phyloP scores from a whole-genome alignment of 92 coral and sea anemone species.

The Palythoa caribaeorum region DNA sequence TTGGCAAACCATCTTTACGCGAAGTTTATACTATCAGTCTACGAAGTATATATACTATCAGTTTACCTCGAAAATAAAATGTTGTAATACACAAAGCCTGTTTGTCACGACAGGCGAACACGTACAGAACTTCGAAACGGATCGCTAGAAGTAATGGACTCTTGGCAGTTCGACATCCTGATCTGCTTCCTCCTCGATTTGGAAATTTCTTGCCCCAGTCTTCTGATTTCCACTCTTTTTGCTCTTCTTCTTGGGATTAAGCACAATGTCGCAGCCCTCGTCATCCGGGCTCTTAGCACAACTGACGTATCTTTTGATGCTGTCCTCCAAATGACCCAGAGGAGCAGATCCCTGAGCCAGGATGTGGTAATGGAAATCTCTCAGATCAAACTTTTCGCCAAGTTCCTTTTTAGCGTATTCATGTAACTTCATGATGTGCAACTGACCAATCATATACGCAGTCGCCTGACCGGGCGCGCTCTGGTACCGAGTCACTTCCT shows the following conservation, averaged over 20 bases:
- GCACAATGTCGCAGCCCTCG: constrained; percentile 73
- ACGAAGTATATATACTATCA: too few species aligned
- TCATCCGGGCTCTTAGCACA: constrained; percentile 64
- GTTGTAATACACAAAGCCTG: too few species aligned
- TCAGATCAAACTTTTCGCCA: constrained; percentile 66
- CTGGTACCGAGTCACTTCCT: constrained; percentile 92
- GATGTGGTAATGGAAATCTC: too few species aligned
- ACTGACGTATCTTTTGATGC: constrained; percentile 69
- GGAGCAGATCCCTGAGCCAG: constrained; percentile 86
- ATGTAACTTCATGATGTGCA: too few species aligned
- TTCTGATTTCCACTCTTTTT: neutral
- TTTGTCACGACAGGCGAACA: too few species aligned
- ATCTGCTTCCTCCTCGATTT: neutral
- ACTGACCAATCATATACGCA: too few species aligned
- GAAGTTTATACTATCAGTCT: too few species aligned
- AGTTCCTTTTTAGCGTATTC: constrained; percentile 54
- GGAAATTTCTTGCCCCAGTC: neutral
- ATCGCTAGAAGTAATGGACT: neutral
- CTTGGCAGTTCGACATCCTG: neutral
- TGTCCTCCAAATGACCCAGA: constrained; percentile 66
- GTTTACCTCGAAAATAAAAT: constrained; percentile 1
- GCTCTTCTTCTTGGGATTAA: constrained; percentile 55
- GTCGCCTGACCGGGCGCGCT: constrained; percentile 89
- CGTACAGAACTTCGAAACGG: too few species aligned
- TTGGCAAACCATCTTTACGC: too few species aligned